Conservation (phyloP, 2,797 vertebrate species). For the Aplochiton taeniatus region DNA sequence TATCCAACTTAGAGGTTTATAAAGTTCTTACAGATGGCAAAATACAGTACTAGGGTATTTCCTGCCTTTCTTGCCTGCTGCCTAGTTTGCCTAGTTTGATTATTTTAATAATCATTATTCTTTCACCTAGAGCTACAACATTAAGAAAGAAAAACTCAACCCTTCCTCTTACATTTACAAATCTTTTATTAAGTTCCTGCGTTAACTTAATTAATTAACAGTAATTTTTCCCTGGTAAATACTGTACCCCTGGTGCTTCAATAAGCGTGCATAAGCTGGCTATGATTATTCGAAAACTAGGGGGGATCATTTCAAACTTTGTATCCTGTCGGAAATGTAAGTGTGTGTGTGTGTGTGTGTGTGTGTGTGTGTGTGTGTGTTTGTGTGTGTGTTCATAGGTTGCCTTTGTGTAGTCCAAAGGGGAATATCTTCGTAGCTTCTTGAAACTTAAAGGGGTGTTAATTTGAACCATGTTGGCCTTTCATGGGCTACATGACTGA, state of each 20-base stretch:
- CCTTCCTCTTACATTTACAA: conserved; percentile 32
- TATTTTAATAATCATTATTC: neutral
- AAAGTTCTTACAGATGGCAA: neutral
- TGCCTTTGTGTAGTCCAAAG: neutral
- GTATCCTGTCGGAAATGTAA: neutral
- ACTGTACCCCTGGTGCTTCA: neutral
- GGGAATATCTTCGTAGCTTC: neutral
- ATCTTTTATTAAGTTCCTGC: conserved; percentile 17
- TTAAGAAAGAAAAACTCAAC: conserved; percentile 8
- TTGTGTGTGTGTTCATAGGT: neutral
- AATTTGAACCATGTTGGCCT: no score
- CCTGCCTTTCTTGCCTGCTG: no score
- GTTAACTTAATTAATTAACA: neutral
- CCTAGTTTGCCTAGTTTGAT: no score
- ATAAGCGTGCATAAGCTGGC: neutral
- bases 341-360: neutral
- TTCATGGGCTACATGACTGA: no score
- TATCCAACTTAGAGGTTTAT: neutral
- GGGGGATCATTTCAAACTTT: no score
- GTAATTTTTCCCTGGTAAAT: conserved; percentile 9
- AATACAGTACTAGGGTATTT: neutral
- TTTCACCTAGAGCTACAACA: conserved; percentile 10
- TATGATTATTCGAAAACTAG: neutral
- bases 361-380: conserved; percentile 7
- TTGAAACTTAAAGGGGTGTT: neutral